A percentile compares a stretch with the other conserved stretches of the same genome.
Evolutionary conservation across 2,888 invertebrate species (phyloP).

Genomic region (Synanthedon vespiformis): DNA sequence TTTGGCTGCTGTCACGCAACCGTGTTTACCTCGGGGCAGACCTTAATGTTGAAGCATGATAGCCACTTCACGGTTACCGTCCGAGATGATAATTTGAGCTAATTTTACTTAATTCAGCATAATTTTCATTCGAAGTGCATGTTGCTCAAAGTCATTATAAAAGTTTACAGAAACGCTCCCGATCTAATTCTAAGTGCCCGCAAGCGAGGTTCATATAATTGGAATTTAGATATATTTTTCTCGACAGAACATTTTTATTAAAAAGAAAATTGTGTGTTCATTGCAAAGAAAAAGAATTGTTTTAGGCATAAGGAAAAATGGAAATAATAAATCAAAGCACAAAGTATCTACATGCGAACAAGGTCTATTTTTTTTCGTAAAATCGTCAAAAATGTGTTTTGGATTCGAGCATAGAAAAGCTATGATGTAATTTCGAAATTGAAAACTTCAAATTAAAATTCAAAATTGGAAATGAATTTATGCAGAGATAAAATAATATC

Average conservation of each 20-base stretch:
- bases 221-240: constrained; percentile 7
- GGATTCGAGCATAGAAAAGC: too few relatives aligned
- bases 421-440: too few relatives aligned
- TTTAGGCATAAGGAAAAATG: background rate
- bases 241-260: background rate
- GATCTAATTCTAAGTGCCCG: constrained; percentile 29
- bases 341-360: too few relatives aligned
- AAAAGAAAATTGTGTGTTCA: background rate
- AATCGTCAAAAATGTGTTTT: too few relatives aligned
- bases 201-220: background rate
- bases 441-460: too few relatives aligned
- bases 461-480: too few relatives aligned
- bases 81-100: constrained; percentile 57
- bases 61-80: constrained; percentile 41
- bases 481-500: too few relatives aligned
- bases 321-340: background rate
- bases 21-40: constrained; percentile 25
- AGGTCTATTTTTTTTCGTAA: too few relatives aligned
- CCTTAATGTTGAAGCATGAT: constrained; percentile 37
- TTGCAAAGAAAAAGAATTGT: background rate
- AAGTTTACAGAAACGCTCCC: constrained; percentile 34
- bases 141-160: constrained; percentile 41
- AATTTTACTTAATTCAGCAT: constrained; percentile 60
- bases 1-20: constrained; percentile 54
- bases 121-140: constrained; percentile 56